Conservation (phyloP, 2,888 invertebrate genomes). For the Eumacrocentrus americanus region DNA sequence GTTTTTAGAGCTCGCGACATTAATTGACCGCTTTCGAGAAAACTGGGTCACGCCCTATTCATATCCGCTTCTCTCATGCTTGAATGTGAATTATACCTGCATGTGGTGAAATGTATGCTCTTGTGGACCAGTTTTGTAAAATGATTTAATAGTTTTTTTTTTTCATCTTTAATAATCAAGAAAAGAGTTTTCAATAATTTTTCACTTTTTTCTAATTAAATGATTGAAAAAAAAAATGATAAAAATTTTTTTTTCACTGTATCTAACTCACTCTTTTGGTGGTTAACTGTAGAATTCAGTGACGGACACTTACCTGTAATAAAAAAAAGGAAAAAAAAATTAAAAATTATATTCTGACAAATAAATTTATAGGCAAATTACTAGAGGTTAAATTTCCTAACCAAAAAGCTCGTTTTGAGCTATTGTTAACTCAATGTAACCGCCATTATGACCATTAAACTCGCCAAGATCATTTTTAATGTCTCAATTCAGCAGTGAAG, state of each 20-base stretch:
- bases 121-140: too few relatives aligned
- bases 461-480: too few relatives aligned
- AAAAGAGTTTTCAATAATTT: too few relatives aligned
- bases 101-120: too few relatives aligned
- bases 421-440: too few relatives aligned
- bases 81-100: too few relatives aligned
- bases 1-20: slow-evolving; percentile 5
- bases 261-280: neutral
- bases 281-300: neutral
- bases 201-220: neutral
- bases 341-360: neutral
- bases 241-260: too few relatives aligned
- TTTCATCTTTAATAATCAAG: too few relatives aligned
- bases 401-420: too few relatives aligned
- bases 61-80: neutral
- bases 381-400: neutral
- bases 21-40: slow-evolving; percentile 19
- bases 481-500: too few relatives aligned
- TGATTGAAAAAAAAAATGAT: neutral
- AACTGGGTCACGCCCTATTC: slow-evolving; percentile 12
- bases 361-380: neutral
- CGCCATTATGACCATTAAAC: too few relatives aligned
- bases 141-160: too few relatives aligned
- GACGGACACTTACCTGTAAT: neutral
- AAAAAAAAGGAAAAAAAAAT: neutral